phyloP scores from a whole-genome alignment of 1,140 invertebrate genomes.

The Papilio xuthus region DNA sequence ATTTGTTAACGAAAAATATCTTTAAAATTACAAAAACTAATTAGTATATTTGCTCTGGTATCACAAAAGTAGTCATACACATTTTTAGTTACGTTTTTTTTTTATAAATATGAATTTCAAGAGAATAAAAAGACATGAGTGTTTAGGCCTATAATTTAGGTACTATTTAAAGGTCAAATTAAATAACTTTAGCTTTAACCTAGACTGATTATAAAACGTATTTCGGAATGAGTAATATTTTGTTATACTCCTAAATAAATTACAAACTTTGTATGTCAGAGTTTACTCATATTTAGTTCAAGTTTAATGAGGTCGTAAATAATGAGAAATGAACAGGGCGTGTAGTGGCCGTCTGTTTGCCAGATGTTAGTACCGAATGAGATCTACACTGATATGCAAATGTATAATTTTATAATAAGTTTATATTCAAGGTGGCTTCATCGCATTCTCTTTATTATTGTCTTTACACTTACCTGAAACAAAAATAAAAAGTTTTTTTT shows the following conservation, averaged over 20 bases:
- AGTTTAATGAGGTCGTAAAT: slow-evolving; percentile 39
- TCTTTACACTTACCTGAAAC: slow-evolving; percentile 53
- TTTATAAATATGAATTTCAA: no score
- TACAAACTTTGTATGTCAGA: not conserved
- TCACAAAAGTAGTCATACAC: no score
- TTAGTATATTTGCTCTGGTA: no score
- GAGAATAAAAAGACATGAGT: no score
- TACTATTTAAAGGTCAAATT: not conserved
- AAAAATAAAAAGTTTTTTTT: slow-evolving; percentile 36
- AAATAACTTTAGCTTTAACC: not conserved
- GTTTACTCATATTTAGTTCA: slow-evolving; percentile 31
- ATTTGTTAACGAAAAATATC: no score
- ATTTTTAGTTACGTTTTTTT: no score
- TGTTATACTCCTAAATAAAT: not conserved
- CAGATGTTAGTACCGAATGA: slow-evolving; percentile 30
- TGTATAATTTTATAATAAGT: slow-evolving; percentile 21
- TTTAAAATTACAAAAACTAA: no score
- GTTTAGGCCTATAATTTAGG: not conserved
- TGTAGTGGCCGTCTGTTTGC: slow-evolving; percentile 27
- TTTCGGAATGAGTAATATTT: not conserved
- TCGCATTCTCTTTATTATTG: not conserved
- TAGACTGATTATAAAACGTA: not conserved
- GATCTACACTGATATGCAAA: slow-evolving; percentile 12
- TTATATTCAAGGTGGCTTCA: not conserved
- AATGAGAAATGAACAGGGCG: slow-evolving; percentile 25